Evolutionary conservation across 2,888 invertebrate genomes (phyloP), one percentile per base, ranked within the genome.

Genomic region (Alitta virens): DNA sequence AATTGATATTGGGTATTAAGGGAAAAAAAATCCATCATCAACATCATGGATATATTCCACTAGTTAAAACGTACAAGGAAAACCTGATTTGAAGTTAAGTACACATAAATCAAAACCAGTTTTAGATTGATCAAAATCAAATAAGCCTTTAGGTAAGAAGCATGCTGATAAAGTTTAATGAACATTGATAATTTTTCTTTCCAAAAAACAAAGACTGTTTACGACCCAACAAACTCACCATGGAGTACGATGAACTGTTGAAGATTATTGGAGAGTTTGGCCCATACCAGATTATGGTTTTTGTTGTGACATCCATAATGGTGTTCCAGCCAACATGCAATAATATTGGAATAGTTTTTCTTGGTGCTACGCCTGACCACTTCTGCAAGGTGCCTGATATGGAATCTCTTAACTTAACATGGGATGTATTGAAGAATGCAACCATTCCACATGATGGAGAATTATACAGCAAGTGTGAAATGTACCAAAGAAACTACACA

Each of bases 341-440:
- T 49, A 63, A 57, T 54, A 24, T 63, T 52, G 21, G 50, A n/a
- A 59, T 60, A 3, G 63, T 63, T 27, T 63, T 63, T 43, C 33
- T 60, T n/a, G 63, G 52, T 3, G 63, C 59, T 9, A 43, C 49
- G 50, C 57, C 54, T 14, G 59, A 53, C 5, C 63, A 63, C 46
- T 49, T 23, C 26, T 63, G 63, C 43, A 26, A 27, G 24, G 16
- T 51, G 26, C 54, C 62, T 9, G 25, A 25, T 3, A 33, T 58
- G 14, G 50, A 16, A 9, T 53, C 49, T n/a, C 52, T 59, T 3
- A 38, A 33, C 23, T n/a, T 59, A 2, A 9, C 21, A 14, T 1
- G 12, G 27, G 33, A 21, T 2, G 21, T 49, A 40, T 24, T 38
- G n/a, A n/a, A n/a, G 27, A 9, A 7, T 7, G 49, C 40, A 1